Evolutionary conservation across 1,140 invertebrate genomes (phyloP).

Genomic region (Calliopsis andreniformis): DNA sequence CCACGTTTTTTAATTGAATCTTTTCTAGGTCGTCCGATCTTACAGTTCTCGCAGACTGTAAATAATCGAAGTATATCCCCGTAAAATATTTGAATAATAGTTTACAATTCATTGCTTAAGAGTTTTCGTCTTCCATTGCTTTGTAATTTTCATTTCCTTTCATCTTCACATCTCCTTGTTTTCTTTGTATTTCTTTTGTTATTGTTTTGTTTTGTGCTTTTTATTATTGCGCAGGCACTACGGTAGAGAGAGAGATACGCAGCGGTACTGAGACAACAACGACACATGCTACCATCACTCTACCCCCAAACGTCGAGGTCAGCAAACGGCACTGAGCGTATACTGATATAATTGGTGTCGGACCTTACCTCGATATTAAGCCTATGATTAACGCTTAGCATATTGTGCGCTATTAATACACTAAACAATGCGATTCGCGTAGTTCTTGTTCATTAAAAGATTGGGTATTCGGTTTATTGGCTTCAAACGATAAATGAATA

Average conservation of each 20-base stretch:
- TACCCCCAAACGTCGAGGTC: constrained; percentile 80
- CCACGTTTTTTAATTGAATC: constrained; percentile 18
- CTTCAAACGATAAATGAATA: not conserved
- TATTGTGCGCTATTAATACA: constrained; percentile 41
- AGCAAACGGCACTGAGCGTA: constrained; percentile 68
- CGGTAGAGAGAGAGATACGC: constrained; percentile 79
- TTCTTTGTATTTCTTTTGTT: constrained; percentile 65
- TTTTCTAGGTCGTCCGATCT: constrained; percentile 42
- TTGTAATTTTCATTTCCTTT: constrained; percentile 25
- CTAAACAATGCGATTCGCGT: constrained; percentile 10
- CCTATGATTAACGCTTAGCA: constrained; percentile 39
- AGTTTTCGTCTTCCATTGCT: constrained; percentile 34
- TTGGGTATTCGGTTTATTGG: constrained; percentile 1
- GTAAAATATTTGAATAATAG: constrained; percentile 8
- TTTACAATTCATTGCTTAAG: constrained; percentile 15
- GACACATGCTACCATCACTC: constrained; percentile 79
- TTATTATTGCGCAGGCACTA: constrained; percentile 75
- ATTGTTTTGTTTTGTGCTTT: constrained; percentile 58
- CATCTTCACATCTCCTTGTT: constrained; percentile 20
- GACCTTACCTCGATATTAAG: constrained; percentile 56
- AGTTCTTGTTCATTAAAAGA: constrained; percentile 27
- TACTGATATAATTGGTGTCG: constrained; percentile 59
- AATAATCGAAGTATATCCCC: constrained; percentile 20
- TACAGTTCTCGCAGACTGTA: constrained; percentile 32
- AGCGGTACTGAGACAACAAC: constrained; percentile 80